Evolutionary conservation across 2,797 vertebrate species (phyloP).

Genomic region (Gadopsis bispinosus): DNA sequence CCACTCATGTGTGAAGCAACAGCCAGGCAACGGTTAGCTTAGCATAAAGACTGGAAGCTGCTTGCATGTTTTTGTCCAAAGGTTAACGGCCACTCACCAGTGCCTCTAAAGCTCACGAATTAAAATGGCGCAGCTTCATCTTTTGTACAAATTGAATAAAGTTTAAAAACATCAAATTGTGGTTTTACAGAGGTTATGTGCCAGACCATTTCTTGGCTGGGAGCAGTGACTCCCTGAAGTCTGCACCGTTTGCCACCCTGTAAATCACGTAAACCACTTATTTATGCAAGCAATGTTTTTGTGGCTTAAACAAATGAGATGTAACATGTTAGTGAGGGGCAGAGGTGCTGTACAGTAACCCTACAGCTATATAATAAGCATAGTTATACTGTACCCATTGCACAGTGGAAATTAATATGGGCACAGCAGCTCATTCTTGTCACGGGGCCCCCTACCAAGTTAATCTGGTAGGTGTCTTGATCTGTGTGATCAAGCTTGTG

Average conservation of each 20-base stretch:
- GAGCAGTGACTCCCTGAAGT: background rate
- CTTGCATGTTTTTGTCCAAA: background rate
- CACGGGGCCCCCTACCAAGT: background rate
- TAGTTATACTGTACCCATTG: background rate
- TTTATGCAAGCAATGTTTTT: background rate
- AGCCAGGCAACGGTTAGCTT: background rate
- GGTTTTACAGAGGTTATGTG: background rate
- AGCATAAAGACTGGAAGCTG: background rate
- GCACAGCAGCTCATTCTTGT: conserved; percentile 10
- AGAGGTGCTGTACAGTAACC: background rate
- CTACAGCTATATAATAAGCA: background rate
- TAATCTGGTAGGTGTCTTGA: background rate
- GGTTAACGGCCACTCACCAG: background rate
- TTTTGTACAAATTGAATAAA: too few species aligned
- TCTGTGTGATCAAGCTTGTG: background rate
- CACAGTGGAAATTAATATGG: background rate
- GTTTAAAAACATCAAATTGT: background rate
- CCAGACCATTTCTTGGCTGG: background rate
- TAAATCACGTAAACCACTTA: too few species aligned
- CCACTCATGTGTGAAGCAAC: background rate
- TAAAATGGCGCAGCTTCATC: too few species aligned
- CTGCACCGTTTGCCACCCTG: background rate
- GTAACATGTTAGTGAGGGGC: background rate
- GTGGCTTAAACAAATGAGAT: background rate
- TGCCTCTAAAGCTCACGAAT: background rate